Base-by-base conservation (phyloP, 2,113 vertebrate species). In the Poecilia latipinna region DNA sequence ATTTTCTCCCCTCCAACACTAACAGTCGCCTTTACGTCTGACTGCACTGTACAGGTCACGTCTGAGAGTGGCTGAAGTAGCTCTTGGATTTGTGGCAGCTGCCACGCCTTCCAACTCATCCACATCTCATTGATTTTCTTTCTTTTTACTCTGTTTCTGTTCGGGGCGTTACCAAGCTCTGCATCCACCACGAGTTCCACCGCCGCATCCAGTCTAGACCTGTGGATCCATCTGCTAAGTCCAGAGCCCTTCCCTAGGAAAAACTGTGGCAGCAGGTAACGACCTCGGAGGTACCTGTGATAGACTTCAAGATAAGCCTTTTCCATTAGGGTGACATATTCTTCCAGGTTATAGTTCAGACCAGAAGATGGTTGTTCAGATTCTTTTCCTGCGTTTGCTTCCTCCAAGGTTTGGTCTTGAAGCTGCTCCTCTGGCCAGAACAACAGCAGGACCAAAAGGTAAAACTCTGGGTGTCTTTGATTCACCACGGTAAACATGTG, bases 391-490 rank as follows among this genome's bases (percentile, higher is more conserved):
- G 8, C 22, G n/a, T 74, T 4, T 13, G 35, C 32, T 31, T 35
- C 44, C 4, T 74, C 69, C 15, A 0, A 4, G 19, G 68, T 15
- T 44, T 15, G 1, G 5, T 70, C 39, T 19, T 24, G 48, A 62
- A 54, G 11, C 33, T 80, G 17, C 10, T 62, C 26, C 48, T 84
- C 81, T 1, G 87, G 82, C 86, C 88, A 91, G 70, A 90, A 89
- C 65, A 93, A 33, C 80, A 91, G 35, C 70, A 92, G 75, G 44
- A 32, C 64, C 75, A 92, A 75, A n/a, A 91, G 82, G 72, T 83
- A 88, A 73, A 89, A 90, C 72, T 91, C 86, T 8, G 91, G 77
- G 33, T 69, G 72, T 73, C 57, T 48, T 0, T 0, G 0, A 0
- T 48, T 1, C 3, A 15, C 24, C 2, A 61, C 4, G 12, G 17